Evolutionary conservation across 2,888 invertebrate genomes (phyloP), one percentile per base, ranked within the genome.

Genomic region (Lochmaea capreae): DNA sequence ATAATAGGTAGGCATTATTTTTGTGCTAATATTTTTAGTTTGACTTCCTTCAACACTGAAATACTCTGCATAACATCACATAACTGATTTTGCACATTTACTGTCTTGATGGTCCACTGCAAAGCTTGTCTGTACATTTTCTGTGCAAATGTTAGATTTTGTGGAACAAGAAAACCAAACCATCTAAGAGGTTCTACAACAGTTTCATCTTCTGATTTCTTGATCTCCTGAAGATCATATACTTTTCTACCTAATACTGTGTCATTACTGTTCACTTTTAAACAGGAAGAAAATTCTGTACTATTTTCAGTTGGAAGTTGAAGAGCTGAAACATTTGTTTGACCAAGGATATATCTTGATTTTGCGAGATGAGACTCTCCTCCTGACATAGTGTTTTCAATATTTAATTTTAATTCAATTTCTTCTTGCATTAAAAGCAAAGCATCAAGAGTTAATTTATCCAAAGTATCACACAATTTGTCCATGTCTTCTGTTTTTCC

Each of bases 101-200:
- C 91, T 83, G 92, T 90, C 84, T 94, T 91, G 12, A 92, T 89
- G 49, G 91, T 88, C 84, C 91, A 89, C 73, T 92, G 91, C 9
- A 95, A 82, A 1, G 93, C 90, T 80, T 91, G 92, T 81, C 92
- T 91, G 84, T 95, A 97, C 81, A 91, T 90, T 68, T 89, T 89
- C 83, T 94, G 94, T 0, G 96, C 95, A 78, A 89, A 90, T 81
- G 93, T 91, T 82, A 97, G 87, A 83, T 93, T 92, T 82, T 93
- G 92, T 0, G 97, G 96, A 0, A 96, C 94, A 49, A 97, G 87
- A 54, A 95, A 91, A 12, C 96, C 96, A 88, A 97, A 97, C 96
- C 96, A 96, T 77, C 91, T 92, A 43, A 96, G 85, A 0, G 97
- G 96, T 85, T 97, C 91, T 39, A 83, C 81, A 68, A 83, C 79